Evolutionary conservation across 2,113 vertebrate genomes (phyloP), one percentile per base, ranked within the genome.

Genomic region (Tinamus guttatus): DNA sequence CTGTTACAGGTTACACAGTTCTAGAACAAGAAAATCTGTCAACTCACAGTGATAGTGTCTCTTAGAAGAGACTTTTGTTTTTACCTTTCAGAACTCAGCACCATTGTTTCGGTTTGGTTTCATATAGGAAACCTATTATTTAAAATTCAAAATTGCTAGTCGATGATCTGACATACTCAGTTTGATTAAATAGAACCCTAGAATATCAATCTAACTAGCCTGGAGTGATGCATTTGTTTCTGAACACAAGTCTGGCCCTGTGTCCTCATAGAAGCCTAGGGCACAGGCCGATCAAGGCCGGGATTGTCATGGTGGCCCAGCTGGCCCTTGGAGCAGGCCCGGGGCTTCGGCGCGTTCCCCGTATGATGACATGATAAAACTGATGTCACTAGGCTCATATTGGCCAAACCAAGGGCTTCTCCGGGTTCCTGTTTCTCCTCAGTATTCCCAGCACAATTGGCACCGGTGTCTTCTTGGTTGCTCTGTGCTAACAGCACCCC

Each of bases 31-130:
- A 86, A 88, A 96, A 64, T 32, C 24, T 87, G 30, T 70, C 82
- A 91, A 34, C 36, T 67, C 70, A 82, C 34, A 45, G 59, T 77
- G 27, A 58, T 74, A 19, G n/a, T 32, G 36, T 83, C 68, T 78
- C 47, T 85, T 83, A 69, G 49, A 28, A 3, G 63, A 30, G 87
- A 89, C 22, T 77, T 89, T 49, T 2, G 38, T 34, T 80, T 75
- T 84, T 54, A 77, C 17, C 59, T 52, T 82, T 93, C 69, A 88
- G 47, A 93, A 19, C 85, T 85, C 21, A 32, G 43, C 84, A 58
- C 59, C 76, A 2, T 89, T 82, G 54, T 52, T 85, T 90, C 90
- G 40, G 7, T 88, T 87, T 97, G 56, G 21, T 91, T 65, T 96
- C 58, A 69, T 69, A 34, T 7, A 62, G 36, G 11, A 75, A 87